These are phyloP conservation scores for Sylvia borin DNA, from an alignment of 2,797 vertebrate species.

Conservation along the genomic window DNA sequence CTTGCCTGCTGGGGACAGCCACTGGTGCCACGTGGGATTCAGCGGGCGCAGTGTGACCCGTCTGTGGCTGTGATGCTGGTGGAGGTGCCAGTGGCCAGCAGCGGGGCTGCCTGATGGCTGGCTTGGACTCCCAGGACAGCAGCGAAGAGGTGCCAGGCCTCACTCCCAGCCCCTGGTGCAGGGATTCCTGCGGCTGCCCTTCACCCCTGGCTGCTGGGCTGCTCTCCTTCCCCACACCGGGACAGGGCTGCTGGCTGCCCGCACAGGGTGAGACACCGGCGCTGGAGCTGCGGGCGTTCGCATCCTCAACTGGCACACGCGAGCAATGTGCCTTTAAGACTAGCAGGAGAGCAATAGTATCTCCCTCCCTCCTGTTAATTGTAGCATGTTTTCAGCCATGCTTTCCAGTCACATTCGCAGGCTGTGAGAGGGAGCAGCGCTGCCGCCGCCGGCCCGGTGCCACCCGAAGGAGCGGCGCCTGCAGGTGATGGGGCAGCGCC, in stretches of 20 bases:
- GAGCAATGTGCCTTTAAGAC: conserved; percentile 69
- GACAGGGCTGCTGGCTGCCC: background rate
- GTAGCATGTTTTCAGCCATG: conserved; percentile 66
- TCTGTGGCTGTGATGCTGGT: background rate
- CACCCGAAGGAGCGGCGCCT: background rate
- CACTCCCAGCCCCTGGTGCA: too few species aligned
- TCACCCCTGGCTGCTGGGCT: background rate
- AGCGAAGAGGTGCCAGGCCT: background rate
- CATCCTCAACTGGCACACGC: background rate
- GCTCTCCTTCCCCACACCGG: fast-evolving
- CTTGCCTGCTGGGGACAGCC: background rate
- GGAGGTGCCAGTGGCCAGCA: background rate
- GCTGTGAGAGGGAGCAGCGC: conserved; percentile 22
- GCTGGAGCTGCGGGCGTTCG: background rate
- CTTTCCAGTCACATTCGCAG: conserved; percentile 70
- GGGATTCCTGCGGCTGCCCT: background rate
- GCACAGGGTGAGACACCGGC: background rate
- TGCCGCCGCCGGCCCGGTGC: background rate
- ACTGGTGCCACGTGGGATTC: fast-evolving
- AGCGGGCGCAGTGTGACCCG: fast-evolving
- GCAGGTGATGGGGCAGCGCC: background rate
- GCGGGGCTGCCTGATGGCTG: fast-evolving
- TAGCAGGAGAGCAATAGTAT: conserved; percentile 65
- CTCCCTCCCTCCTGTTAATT: conserved; percentile 71
- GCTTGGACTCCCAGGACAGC: background rate